These are phyloP conservation scores for Aythya fuligula DNA, from an alignment of 2,797 vertebrate species.

Conservation along the genomic window DNA sequence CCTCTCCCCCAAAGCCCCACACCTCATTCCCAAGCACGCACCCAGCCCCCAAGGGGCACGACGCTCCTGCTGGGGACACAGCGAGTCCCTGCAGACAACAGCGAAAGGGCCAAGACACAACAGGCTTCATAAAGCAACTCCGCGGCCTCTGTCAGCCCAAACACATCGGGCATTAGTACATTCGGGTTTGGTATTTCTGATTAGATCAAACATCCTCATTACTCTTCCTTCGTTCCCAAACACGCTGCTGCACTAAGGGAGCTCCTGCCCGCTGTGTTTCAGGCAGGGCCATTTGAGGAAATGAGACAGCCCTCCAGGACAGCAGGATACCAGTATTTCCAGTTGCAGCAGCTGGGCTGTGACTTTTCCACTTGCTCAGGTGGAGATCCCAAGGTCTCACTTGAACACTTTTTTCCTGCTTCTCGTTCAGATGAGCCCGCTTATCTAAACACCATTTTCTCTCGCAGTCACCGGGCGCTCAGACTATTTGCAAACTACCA, in stretches of 20 bases:
- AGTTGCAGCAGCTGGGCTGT: constrained; percentile 28
- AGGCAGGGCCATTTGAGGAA: constrained; percentile 22
- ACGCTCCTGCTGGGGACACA: background rate
- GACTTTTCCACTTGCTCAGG: constrained; percentile 2
- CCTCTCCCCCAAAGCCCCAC: background rate
- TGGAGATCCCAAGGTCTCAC: background rate
- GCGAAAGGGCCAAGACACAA: fast-evolving
- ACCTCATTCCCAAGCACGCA: background rate
- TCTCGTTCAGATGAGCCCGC: background rate
- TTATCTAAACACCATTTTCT: background rate
- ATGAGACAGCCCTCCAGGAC: constrained; percentile 42
- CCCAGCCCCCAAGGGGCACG: background rate
- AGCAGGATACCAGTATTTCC: constrained; percentile 60
- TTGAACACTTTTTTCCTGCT: background rate
- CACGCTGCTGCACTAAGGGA: background rate
- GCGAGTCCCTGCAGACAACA: background rate
- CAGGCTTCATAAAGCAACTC: background rate
- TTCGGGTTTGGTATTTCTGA: constrained; percentile 9
- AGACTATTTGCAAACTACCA: background rate
- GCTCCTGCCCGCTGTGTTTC: background rate
- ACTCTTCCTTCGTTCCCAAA: background rate
- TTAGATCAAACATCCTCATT: constrained; percentile 20
- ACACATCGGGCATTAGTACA: background rate
- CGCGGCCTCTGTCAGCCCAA: background rate
- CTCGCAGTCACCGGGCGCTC: background rate